Evolutionary conservation across 2,113 vertebrate species (phyloP).

Genomic region (Diglossa brunneiventris): DNA sequence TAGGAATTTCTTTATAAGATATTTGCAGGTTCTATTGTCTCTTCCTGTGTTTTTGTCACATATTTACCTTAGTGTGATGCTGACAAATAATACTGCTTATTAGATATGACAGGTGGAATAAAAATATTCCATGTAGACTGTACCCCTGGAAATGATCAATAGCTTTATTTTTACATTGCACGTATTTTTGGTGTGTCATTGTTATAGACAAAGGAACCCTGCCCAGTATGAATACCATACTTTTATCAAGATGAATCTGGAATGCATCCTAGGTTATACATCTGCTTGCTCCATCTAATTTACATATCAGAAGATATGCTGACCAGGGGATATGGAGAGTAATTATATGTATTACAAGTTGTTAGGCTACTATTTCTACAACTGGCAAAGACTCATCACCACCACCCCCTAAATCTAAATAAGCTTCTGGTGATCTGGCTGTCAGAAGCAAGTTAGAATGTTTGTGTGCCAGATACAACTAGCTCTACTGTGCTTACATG

Average conservation of each 20-base stretch:
- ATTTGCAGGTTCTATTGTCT: not conserved
- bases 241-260: conserved; percentile 70
- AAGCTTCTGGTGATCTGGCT: conserved; percentile 65
- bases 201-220: conserved; percentile 50
- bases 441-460: conserved; percentile 46
- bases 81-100: not conserved
- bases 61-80: not conserved
- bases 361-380: conserved; percentile 70
- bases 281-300: conserved; percentile 66
- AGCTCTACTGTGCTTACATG: conserved; percentile 16
- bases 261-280: conserved; percentile 71
- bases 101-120: not conserved
- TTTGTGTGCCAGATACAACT: conserved; percentile 30
- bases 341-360: conserved; percentile 71
- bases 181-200: conserved; percentile 47
- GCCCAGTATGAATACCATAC: conserved; percentile 62
- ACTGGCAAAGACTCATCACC: conserved; percentile 65
- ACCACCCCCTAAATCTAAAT: conserved; percentile 66
- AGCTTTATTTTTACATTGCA: conserved; percentile 51
- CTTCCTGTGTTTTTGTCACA: not conserved
- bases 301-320: conserved; percentile 72
- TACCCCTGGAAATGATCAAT: conserved; percentile 32
- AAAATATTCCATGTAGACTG: conserved; percentile 4
- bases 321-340: conserved; percentile 66
- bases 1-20: not conserved